phyloP scores from a whole-genome alignment of 53 echinoderm and acorn worm genomes.

The Apostichopus leukothele region DNA sequence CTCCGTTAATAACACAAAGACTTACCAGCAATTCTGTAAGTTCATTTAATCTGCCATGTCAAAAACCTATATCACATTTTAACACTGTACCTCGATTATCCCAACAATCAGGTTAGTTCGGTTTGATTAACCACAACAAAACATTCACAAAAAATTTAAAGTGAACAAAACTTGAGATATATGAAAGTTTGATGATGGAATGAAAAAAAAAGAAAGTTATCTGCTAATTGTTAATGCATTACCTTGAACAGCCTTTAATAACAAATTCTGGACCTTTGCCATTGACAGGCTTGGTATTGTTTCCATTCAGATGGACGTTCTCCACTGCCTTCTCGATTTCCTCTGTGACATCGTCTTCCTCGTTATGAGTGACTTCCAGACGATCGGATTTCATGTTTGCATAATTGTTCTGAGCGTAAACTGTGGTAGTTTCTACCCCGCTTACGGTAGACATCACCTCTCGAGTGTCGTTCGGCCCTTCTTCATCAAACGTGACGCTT shows the following conservation, averaged over 20 bases:
- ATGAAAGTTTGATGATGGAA: too few relatives aligned
- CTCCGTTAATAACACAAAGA: background rate
- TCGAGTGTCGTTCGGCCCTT: background rate
- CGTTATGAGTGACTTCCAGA: slow-evolving; percentile 40
- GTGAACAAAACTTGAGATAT: too few relatives aligned
- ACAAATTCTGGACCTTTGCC: slow-evolving; percentile 56
- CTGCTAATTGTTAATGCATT: background rate
- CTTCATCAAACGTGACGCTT: slow-evolving; percentile 1
- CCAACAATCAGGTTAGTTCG: too few relatives aligned
- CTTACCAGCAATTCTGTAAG: too few relatives aligned
- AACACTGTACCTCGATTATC: too few relatives aligned
- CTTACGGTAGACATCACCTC: slow-evolving; percentile 15
- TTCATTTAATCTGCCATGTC: too few relatives aligned
- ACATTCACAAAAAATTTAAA: too few relatives aligned
- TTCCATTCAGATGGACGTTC: slow-evolving; percentile 47
- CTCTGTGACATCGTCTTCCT: slow-evolving; percentile 32
- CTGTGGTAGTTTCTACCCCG: slow-evolving; percentile 16
- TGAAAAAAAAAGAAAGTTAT: too few relatives aligned
- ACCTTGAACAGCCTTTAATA: slow-evolving; percentile 68
- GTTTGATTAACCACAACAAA: too few relatives aligned
- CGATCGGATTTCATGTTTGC: slow-evolving; percentile 55
- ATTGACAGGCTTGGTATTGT: slow-evolving; percentile 36
- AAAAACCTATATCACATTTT: too few relatives aligned
- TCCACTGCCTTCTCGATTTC: slow-evolving; percentile 25
- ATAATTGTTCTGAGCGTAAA: slow-evolving; percentile 9